Evolutionary conservation across 2,113 vertebrate species (phyloP), one percentile per base, ranked within the genome.

Genomic region (Entelurus aequoreus): DNA sequence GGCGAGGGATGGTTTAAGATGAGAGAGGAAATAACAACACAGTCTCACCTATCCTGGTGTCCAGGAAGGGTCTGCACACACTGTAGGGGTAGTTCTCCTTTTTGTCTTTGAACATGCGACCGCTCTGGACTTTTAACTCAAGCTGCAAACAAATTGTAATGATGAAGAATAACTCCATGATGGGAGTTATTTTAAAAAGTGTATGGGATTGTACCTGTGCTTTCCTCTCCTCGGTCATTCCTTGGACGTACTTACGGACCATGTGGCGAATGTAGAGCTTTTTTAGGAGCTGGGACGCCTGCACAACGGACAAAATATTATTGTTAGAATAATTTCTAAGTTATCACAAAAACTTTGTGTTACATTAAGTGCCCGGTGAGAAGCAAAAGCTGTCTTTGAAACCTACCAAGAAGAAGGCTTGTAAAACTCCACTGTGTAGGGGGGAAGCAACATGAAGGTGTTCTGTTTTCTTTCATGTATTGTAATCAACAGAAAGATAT

Each of bases 21-120:
- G 5, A 51, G 5, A 10, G 48, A 0, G 58, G 4, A 67, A 35
- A 15, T 53, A 54, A 48, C n/a, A n/a, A n/a, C 35, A 4, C 19
- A 13, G 5, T 70, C 79, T 65, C 82, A 94, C 96, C 74, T 10
- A 97, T 89, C 4, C 94, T 87, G 6, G 93, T 96, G 35, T 93
- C 86, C 57, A 78, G 10, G 15, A 98, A 98, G 0, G 89, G 90
- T 47, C 89, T 86, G 71, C 71, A 76, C 57, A 98, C 74, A 52
- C 93, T 97, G 60, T 90, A 84, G 4, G 63, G 48, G 5, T 97
- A 98, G 49, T 89, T 95, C 15, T 93, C 94, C 58, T 98, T 98
- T 81, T 91, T 98, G 11, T 93, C 94, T 46, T 84, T 81, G 84
- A 98, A 98, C 15, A 96, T 74, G 0, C 85, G 84, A n/a, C 95